Conservation (phyloP, 2,113 vertebrate genomes). For the Grammomys dolichurus region DNA sequence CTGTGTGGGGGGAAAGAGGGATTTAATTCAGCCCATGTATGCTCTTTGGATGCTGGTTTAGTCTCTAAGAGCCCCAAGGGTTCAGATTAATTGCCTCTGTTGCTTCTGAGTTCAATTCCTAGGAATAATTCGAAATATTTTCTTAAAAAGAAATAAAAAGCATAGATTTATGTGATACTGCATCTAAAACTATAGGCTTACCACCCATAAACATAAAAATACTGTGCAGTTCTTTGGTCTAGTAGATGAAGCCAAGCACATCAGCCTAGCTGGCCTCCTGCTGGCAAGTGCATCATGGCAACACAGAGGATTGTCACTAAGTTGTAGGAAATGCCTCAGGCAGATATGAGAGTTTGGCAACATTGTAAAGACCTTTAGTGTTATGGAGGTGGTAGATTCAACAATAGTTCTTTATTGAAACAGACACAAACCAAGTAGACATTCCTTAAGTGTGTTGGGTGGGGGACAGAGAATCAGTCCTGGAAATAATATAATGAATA, state of each 20-base stretch:
- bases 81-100: too few species aligned
- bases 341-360: fast-evolving
- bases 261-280: neutral
- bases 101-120: too few species aligned
- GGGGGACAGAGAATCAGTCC: neutral
- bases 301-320: neutral
- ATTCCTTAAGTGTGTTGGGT: neutral
- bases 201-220: neutral
- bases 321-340: neutral
- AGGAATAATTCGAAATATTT: neutral
- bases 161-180: neutral
- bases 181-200: neutral
- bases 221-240: neutral
- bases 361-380: neutral
- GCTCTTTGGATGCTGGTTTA: too few species aligned
- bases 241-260: neutral
- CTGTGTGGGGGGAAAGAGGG: too few species aligned
- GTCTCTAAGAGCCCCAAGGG: too few species aligned
- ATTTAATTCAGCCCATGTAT: too few species aligned
- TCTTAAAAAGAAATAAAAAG: neutral
- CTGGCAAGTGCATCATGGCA: neutral
- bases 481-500: neutral
- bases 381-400: neutral
- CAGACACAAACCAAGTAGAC: neutral
- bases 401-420: neutral